Evolutionary conservation across 2,113 vertebrate genomes (phyloP).

Genomic region (Ia io): DNA sequence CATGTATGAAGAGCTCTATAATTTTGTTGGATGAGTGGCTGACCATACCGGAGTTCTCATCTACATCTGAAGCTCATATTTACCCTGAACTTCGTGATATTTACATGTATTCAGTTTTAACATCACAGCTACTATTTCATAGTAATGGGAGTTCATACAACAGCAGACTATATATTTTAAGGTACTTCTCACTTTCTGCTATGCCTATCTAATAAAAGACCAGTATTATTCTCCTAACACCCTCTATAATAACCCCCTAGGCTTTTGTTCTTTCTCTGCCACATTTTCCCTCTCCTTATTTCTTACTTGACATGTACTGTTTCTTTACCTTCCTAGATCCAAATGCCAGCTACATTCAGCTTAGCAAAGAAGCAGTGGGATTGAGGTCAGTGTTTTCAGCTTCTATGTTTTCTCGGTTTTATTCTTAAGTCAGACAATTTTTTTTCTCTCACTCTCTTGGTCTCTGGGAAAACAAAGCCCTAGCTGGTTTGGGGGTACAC

Average conservation of each 20-base stretch:
- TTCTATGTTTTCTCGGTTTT: background rate
- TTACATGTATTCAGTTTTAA: conserved; percentile 15
- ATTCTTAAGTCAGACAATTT: background rate
- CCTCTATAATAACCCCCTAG: background rate
- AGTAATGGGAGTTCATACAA: background rate
- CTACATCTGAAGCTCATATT: background rate
- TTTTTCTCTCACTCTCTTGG: background rate
- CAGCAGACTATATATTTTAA: background rate
- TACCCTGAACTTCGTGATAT: background rate
- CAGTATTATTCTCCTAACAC: background rate
- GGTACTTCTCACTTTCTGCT: background rate
- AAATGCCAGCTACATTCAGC: conserved; percentile 14
- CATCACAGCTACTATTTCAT: conserved; percentile 13
- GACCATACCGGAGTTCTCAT: background rate
- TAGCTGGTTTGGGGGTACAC: background rate
- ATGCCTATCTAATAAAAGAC: background rate
- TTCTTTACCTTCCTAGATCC: conserved; percentile 3
- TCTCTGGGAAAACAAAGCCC: background rate
- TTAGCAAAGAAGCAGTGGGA: background rate
- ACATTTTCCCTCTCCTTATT: background rate
- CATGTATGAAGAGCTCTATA: background rate
- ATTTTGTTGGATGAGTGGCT: background rate
- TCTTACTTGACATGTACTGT: background rate
- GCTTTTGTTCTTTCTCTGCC: background rate
- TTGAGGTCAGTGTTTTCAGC: background rate